Evolutionary conservation across 2,797 vertebrate genomes (phyloP).

Genomic region (Myoxocephalus aenaeus): DNA sequence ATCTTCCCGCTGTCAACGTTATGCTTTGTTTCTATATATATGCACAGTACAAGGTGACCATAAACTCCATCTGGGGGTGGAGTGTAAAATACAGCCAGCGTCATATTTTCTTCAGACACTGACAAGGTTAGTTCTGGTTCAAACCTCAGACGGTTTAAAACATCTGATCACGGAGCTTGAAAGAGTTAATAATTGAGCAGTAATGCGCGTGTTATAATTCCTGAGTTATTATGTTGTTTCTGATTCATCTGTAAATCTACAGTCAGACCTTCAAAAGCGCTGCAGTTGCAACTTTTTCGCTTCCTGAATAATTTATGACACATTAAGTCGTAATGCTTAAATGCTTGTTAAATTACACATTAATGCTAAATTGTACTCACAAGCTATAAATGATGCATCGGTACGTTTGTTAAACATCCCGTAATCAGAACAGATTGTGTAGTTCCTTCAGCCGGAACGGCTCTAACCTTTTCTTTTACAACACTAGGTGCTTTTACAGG

Average conservation of each 20-base stretch:
- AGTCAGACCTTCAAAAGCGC: constrained; percentile 6
- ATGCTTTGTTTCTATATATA: constrained; percentile 64
- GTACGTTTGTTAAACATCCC: constrained; percentile 41
- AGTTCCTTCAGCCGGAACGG: neutral
- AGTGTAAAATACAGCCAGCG: neutral
- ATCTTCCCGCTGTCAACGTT: constrained; percentile 66
- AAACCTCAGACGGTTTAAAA: neutral
- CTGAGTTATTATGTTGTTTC: neutral
- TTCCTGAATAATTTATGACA: constrained; percentile 50
- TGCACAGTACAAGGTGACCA: constrained; percentile 47
- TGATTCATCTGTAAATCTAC: constrained; percentile 8
- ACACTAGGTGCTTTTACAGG: neutral
- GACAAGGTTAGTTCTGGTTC: neutral
- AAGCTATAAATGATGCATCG: constrained; percentile 50
- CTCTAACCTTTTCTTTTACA: neutral
- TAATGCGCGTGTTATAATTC: neutral
- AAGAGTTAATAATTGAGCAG: neutral
- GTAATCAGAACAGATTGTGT: constrained; percentile 1
- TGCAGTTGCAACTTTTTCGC: neutral
- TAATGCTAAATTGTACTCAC: constrained; percentile 44
- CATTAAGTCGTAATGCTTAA: constrained; percentile 42
- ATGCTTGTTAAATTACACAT: constrained; percentile 55
- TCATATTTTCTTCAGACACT: neutral
- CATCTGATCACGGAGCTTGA: neutral
- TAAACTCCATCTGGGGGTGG: constrained; percentile 66